Evolutionary conservation across 2,113 vertebrate species (phyloP).

Genomic region (Equus quagga): DNA sequence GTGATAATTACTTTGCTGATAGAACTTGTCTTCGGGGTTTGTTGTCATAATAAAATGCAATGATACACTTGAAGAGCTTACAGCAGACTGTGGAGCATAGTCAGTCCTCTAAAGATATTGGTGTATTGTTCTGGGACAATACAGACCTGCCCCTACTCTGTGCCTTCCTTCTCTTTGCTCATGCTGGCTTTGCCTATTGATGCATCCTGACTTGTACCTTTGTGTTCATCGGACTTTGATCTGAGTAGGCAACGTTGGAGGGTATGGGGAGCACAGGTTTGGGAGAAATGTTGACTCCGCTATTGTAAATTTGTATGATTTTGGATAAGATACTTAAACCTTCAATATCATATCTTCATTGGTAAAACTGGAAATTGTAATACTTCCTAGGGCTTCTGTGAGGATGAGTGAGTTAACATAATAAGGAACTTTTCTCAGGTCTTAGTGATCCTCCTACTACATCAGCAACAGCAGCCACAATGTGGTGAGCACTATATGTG

Average conservation of each 20-base stretch:
- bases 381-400: neutral
- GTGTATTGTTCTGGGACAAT: neutral
- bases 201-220: too few species aligned
- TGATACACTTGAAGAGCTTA: neutral
- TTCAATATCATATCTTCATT: neutral
- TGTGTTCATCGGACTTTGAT: neutral
- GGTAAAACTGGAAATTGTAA: neutral
- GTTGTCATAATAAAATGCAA: neutral
- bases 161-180: neutral
- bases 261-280: neutral
- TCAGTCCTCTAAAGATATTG: neutral
- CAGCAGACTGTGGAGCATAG: neutral
- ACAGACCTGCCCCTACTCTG: neutral
- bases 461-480: neutral
- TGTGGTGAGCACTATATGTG: neutral
- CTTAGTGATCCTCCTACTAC: neutral
- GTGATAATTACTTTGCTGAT: neutral
- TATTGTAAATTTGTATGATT: neutral
- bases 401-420: neutral
- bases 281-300: neutral
- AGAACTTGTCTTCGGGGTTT: neutral
- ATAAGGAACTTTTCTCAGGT: neutral
- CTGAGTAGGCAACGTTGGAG: too few species aligned
- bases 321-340: neutral
- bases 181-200: rapidly evolving